Evolutionary conservation across 2,888 invertebrate species (phyloP), one percentile per base, ranked within the genome.

Genomic region (Smittia aterrima): DNA sequence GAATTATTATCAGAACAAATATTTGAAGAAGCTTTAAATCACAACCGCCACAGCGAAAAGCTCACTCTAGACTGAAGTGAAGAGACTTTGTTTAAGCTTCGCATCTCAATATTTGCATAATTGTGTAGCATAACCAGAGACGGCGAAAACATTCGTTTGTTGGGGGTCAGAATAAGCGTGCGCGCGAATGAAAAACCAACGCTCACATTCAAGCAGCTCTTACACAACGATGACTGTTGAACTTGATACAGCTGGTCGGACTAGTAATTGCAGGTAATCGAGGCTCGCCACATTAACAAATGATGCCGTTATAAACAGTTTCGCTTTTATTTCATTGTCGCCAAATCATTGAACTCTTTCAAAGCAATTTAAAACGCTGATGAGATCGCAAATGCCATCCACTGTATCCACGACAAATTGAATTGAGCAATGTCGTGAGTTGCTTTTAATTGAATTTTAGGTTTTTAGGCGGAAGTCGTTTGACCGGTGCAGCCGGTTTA

Each of bases 191-290:
- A 32, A 47, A n/a, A 47, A 47, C 7, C 32, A 9, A 3, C 32
- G 32, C 47, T 47, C 47, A 47, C 47, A 13, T 47, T 47, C 16
- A 11, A 47, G 47, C 38, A 7, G 6, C 9, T 16, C 40, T 68
- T 68, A 68, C 47, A 47, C 25, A 68, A 68, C 20, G n/a, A n/a
- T 47, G 25, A 41, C n/a, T 18, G 68, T 68, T 68, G 68, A 68
- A 68, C 68, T 68, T 68, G 68, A 68, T 68, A 68, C 32, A 27
- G 9, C 32, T 9, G 32, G 32, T 1, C 20, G 24, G 20, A 4
- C 3, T 22, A 54, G 32, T 32, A 32, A 32, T 32, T 32, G 32
- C 32, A 32, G 3, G 32, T 32, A 32, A 32, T 32, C 32, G 32
- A 62, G 18, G 18, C 25, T 22, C n/a, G 62, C 62, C 7, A 22